Evolutionary conservation across 1,140 invertebrate genomes (phyloP).

Genomic region (Amyelois transitella): DNA sequence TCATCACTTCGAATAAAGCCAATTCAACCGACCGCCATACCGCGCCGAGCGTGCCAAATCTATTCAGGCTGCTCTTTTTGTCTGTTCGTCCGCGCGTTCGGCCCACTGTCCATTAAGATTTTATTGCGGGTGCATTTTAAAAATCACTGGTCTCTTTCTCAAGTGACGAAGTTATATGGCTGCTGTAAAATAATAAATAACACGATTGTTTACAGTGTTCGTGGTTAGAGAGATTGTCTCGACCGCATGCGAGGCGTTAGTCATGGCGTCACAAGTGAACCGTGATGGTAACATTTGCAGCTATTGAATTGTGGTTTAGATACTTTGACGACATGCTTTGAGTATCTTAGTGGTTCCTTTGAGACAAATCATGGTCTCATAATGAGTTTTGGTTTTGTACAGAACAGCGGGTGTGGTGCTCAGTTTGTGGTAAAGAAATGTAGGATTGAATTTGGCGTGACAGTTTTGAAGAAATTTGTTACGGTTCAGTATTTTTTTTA

Average conservation of each 20-base stretch:
- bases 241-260: conserved; percentile 48
- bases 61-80: conserved; percentile 57
- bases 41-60: conserved; percentile 58
- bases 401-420: conserved; percentile 34
- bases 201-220: conserved; percentile 50
- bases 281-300: conserved; percentile 46
- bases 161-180: conserved; percentile 53
- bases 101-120: conserved; percentile 50
- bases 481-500: conserved; percentile 3
- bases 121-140: conserved; percentile 59
- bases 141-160: conserved; percentile 45
- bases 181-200: conserved; percentile 69
- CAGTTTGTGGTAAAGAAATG: conserved; percentile 23
- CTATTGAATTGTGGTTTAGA: conserved; percentile 30
- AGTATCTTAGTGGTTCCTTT: conserved; percentile 33
- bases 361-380: conserved; percentile 28
- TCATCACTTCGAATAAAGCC: conserved; percentile 45
- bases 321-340: conserved; percentile 28
- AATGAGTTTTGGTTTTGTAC: conserved; percentile 20
- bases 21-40: conserved; percentile 19
- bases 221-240: conserved; percentile 24
- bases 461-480: conserved; percentile 11
- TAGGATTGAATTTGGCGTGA: conserved; percentile 23
- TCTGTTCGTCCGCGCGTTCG: conserved; percentile 15
- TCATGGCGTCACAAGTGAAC: conserved; percentile 34